A percentile compares a stretch with the other conserved stretches of the same genome.
Conservation (phyloP, 2,113 vertebrate genomes). For the Chamaea fasciata region DNA sequence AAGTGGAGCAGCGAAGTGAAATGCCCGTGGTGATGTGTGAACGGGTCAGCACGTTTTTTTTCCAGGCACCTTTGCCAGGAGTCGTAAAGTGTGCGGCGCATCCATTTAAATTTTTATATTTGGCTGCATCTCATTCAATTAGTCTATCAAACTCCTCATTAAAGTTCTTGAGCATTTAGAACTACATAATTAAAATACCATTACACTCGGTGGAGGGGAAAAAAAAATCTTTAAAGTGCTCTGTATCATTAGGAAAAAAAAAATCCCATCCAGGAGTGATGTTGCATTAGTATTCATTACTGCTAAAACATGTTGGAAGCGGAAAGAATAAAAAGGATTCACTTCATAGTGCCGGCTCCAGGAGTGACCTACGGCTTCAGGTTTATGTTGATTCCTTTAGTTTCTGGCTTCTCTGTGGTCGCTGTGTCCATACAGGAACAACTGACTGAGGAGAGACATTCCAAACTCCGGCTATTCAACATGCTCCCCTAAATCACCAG, state of each 20-base stretch:
- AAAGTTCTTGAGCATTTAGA: slow-evolving; percentile 50
- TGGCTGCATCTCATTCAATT: slow-evolving; percentile 50
- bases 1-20: neutral
- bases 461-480: neutral
- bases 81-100: neutral
- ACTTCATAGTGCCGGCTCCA: neutral
- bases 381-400: neutral
- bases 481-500: neutral
- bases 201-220: neutral
- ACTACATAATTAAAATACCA: slow-evolving; percentile 57
- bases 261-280: neutral
- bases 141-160: slow-evolving; percentile 60
- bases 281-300: slow-evolving; percentile 34
- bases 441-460: neutral
- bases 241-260: neutral
- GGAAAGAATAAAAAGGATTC: slow-evolving; percentile 9
- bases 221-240: slow-evolving; percentile 18
- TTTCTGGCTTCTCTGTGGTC: neutral
- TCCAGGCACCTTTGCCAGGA: slow-evolving; percentile 15
- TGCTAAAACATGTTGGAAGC: neutral
- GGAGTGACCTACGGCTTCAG: neutral
- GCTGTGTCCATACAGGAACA: neutral
- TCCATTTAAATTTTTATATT: slow-evolving; percentile 41
- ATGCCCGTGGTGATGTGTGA: neutral
- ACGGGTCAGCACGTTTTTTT: neutral